Evolutionary conservation across 2,113 vertebrate species (phyloP).

Genomic region (Oryzias curvinotus): DNA sequence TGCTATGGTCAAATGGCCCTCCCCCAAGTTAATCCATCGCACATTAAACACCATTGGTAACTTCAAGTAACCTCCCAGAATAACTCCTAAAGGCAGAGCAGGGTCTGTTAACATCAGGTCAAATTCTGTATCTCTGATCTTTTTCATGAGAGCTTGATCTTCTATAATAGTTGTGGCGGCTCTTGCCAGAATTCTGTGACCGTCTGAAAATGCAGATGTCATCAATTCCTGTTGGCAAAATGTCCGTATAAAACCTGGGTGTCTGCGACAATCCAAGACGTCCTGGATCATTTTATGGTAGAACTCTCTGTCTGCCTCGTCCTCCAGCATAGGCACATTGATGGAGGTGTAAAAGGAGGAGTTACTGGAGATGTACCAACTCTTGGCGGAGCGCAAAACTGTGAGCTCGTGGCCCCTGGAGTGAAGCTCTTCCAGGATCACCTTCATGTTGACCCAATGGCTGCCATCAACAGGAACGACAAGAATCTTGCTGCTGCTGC

Average conservation of each 20-base stretch:
- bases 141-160: constrained; percentile 53
- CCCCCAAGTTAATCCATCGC: constrained; percentile 73
- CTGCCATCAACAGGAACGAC: constrained; percentile 81
- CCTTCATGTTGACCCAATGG: constrained; percentile 83
- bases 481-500: constrained; percentile 72
- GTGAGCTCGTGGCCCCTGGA: constrained; percentile 76
- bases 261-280: constrained; percentile 47
- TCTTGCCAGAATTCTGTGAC: constrained; percentile 33
- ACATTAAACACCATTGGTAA: constrained; percentile 77
- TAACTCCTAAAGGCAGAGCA: constrained; percentile 52
- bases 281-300: constrained; percentile 49
- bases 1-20: constrained; percentile 65
- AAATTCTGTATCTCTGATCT: constrained; percentile 59
- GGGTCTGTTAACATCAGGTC: constrained; percentile 79
- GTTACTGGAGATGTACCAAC: constrained; percentile 67
- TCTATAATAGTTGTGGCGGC: constrained; percentile 53
- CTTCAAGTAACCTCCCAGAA: constrained; percentile 73
- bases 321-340: constrained; percentile 25
- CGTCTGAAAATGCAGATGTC: accelerated
- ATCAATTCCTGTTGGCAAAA: constrained; percentile 43
- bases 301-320: constrained; percentile 19
- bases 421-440: constrained; percentile 76
- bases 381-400: constrained; percentile 64
- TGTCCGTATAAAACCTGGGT: constrained; percentile 22
- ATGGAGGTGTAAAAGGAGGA: constrained; percentile 56